Evolutionary conservation across 2,888 invertebrate species (phyloP).

Genomic region (Hymenopus coronatus): DNA sequence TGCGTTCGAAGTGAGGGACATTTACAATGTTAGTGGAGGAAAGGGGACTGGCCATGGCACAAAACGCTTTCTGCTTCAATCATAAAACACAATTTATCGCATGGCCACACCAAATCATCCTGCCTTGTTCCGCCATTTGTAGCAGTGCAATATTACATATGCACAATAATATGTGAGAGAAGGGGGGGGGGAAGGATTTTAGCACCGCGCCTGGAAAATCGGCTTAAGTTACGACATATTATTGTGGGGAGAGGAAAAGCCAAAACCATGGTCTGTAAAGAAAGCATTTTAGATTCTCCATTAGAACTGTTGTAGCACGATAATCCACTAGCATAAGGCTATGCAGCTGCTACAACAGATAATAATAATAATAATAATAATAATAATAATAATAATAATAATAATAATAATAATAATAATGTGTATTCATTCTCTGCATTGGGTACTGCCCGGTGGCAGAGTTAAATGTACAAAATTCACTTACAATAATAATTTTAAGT

Average conservation of each 20-base stretch:
- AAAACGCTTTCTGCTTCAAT: not conserved
- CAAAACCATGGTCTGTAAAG: not conserved
- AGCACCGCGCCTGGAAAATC: not conserved
- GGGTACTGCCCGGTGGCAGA: too few relatives aligned
- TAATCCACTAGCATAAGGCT: not conserved
- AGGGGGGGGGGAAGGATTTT: not conserved
- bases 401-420: too few relatives aligned
- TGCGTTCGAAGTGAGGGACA: not conserved
- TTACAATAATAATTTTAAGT: too few relatives aligned
- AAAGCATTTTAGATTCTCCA: not conserved
- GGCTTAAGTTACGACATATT: not conserved
- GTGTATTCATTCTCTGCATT: too few relatives aligned
- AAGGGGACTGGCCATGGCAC: not conserved
- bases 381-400: too few relatives aligned
- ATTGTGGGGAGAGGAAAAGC: not conserved
- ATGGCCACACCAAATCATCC: conserved; percentile 22
- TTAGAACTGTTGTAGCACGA: not conserved
- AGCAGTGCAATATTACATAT: not conserved
- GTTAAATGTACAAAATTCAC: too few relatives aligned
- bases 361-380: too few relatives aligned
- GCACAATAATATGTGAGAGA: not conserved
- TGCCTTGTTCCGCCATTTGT: conserved; percentile 6
- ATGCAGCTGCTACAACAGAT: not conserved
- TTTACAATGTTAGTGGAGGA: not conserved
- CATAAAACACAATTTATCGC: conserved; percentile 28